A percentile compares a stretch with the other conserved stretches of the same genome.
phyloP scores from a whole-genome alignment of 2,797 vertebrate species.

The Sebastes cheni region DNA sequence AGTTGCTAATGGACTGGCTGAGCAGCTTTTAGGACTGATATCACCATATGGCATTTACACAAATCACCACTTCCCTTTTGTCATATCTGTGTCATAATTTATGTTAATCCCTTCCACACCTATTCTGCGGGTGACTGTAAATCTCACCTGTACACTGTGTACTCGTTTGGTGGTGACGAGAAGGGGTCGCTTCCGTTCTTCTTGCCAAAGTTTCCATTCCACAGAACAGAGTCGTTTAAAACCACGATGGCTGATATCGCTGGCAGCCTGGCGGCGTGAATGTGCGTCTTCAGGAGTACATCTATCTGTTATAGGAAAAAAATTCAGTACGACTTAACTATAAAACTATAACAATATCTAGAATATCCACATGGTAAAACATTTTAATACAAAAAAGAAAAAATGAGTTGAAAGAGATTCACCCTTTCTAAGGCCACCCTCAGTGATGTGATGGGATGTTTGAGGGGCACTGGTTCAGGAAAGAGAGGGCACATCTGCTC shows the following conservation, averaged over 20 bases:
- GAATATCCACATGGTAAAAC: background rate
- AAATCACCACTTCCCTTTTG: constrained; percentile 8
- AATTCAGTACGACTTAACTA: background rate
- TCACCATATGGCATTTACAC: background rate
- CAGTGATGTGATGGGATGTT: constrained; percentile 88
- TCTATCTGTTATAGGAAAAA: constrained; percentile 80
- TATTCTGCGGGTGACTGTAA: background rate
- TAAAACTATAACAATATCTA: background rate
- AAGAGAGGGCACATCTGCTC: constrained; percentile 89
- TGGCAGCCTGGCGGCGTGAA: constrained; percentile 81
- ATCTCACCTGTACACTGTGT: constrained; percentile 90
- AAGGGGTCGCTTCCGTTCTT: constrained; percentile 86
- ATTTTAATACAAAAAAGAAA: background rate
- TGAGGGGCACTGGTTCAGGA: constrained; percentile 87
- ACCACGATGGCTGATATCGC: constrained; percentile 89
- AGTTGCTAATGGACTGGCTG: background rate
- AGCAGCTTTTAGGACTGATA: background rate
- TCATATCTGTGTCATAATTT: background rate
- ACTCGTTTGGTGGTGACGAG: constrained; percentile 86
- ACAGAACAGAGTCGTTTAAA: constrained; percentile 91
- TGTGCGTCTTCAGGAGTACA: constrained; percentile 76
- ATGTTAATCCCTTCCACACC: background rate
- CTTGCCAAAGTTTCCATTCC: constrained; percentile 93
- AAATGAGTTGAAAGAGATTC: background rate
- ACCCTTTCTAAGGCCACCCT: constrained; percentile 90